Conservation (phyloP, 2,888 invertebrate species). For the Lepidocyrtinus sp. region DNA sequence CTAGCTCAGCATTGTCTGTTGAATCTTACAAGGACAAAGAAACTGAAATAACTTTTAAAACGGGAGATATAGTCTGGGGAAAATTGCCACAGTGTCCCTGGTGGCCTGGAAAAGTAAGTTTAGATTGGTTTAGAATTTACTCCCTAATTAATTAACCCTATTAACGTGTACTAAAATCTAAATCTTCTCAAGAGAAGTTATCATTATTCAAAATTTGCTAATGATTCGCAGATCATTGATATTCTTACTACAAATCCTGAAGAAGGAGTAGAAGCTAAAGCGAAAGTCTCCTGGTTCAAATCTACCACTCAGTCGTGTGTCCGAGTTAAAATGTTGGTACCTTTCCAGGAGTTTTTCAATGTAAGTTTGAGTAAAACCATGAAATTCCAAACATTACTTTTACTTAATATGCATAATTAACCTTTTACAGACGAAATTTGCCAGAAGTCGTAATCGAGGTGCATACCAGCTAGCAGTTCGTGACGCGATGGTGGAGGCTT, state of each 20-base stretch:
- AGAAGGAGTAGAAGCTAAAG: slow-evolving; percentile 55
- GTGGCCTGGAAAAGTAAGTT: slow-evolving; percentile 86
- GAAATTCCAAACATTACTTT: neutral
- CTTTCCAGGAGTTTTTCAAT: slow-evolving; percentile 62
- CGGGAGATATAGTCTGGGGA: slow-evolving; percentile 89
- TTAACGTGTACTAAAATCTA: neutral
- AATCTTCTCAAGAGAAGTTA: neutral
- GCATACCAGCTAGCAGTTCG: slow-evolving; percentile 64
- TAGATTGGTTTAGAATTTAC: neutral
- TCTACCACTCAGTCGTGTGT: slow-evolving; percentile 60
- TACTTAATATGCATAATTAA: neutral
- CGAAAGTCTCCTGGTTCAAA: slow-evolving; percentile 65
- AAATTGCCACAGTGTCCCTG: slow-evolving; percentile 89
- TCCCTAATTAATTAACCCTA: neutral
- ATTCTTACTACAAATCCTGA: slow-evolving; percentile 48
- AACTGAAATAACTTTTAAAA: slow-evolving; percentile 61
- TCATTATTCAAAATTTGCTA: neutral
- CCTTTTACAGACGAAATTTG: slow-evolving; percentile 60
- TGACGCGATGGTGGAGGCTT: slow-evolving; percentile 64
- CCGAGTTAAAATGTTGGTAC: slow-evolving; percentile 59
- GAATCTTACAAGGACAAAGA: slow-evolving; percentile 59
- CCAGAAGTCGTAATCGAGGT: slow-evolving; percentile 55
- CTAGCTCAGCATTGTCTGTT: slow-evolving; percentile 12
- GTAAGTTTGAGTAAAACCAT: slow-evolving; percentile 46
- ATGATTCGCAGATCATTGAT: slow-evolving; percentile 54